A percentile compares a stretch with the other conserved stretches of the same genome.
Conservation (phyloP, 2,797 vertebrate species). For the Danio kyathit region DNA sequence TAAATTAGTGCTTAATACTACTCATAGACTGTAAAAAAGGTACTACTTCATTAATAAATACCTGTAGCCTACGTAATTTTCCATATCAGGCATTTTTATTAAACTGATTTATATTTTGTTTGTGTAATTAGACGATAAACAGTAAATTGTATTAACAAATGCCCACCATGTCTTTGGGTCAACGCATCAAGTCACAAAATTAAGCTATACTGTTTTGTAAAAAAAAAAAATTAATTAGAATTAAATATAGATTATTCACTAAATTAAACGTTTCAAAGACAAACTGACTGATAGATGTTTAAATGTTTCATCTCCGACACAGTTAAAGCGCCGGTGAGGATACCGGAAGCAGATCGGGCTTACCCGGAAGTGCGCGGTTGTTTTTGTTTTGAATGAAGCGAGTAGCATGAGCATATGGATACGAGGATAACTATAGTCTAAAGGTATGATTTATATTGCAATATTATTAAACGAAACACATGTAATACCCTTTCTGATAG, state of each 20-base stretch:
- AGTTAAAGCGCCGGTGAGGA: neutral
- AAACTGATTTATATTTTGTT: neutral
- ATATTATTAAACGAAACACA: neutral
- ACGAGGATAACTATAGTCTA: conserved; percentile 9
- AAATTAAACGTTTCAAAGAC: no score
- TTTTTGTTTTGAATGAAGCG: conserved; percentile 74
- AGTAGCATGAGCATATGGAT: conserved; percentile 61
- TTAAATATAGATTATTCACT: neutral
- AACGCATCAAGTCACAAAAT: neutral
- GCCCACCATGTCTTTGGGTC: neutral
- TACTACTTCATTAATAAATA: neutral
- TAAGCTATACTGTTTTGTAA: neutral
- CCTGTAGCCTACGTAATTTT: no score
- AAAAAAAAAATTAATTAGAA: neutral
- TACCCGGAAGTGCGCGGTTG: conserved; percentile 69
- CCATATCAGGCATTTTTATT: no score
- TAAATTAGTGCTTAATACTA: no score
- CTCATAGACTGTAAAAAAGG: no score
- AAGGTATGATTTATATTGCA: conserved; percentile 28
- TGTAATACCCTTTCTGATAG: no score
- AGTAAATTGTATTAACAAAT: neutral
- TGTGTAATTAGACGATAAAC: neutral
- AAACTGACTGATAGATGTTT: neutral
- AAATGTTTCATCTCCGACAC: neutral
- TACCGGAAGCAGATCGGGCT: conserved; percentile 53